Base-by-base conservation (phyloP, 1,140 invertebrate species). In the Chelonus insularis region DNA sequence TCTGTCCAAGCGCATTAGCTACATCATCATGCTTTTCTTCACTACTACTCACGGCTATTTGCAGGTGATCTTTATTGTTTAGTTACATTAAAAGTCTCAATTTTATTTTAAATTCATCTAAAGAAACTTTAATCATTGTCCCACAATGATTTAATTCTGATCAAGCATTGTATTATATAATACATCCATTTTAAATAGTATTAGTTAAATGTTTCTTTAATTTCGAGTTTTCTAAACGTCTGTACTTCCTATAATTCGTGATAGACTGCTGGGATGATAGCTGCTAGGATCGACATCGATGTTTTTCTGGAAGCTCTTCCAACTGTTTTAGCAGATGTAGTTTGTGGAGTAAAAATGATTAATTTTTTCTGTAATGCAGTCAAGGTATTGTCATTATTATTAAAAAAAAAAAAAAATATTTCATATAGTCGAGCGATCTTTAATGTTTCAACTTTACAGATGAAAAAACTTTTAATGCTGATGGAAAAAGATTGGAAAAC, bases 401-500 rank as follows among this genome's bases (percentile, higher is more conserved):
- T 11, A 25, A 5, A 20, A 39, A 6, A 41, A 55, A 23, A 39
- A 45, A 20, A 12, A 4, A 47, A 16, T 18, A 12, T 9, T 9
- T n/a, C n/a, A n/a, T n/a, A n/a, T n/a, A n/a, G n/a, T n/a, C n/a
- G n/a, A n/a, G n/a, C n/a, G n/a, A n/a, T n/a, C n/a, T n/a, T n/a
- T n/a, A n/a, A n/a, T n/a, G n/a, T n/a, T n/a, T n/a, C n/a, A n/a
- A n/a, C n/a, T n/a, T 14, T 54, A n/a, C 56, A 73, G 72, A 72
- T 73, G 71, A 72, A 54, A 16, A 47, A 36, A 16, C 63, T 73
- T 5, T 1, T 66, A 2, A 3, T 60, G 0, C 51, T 37, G 21
- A 67, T 73, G 55, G 52, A 60, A 25, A 43, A 71, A 1, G 72
- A 73, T 54, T 73, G 72, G 72, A 63, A 51, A n/a, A 57, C 34